Evolutionary conservation across 2,113 vertebrate genomes (phyloP), one percentile per base, ranked within the genome.

Genomic region (Budorcas taxicolor): DNA sequence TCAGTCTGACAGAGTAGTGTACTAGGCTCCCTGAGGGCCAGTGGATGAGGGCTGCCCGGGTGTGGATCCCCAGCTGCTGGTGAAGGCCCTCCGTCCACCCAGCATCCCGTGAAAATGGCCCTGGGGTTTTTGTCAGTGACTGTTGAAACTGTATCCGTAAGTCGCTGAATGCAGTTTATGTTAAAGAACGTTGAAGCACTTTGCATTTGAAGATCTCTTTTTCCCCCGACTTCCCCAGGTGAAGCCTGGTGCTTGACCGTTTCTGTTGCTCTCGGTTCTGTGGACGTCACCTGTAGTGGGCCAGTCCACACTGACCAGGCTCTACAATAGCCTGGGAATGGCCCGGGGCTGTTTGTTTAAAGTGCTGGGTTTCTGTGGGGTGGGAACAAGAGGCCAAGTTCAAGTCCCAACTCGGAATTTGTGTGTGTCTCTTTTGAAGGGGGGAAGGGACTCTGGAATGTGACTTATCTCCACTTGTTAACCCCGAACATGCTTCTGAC

Each of bases 341-440:
- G 23, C 57, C 36, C 50, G 6, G 62, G 62, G 23, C 43, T 92
- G 2, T 55, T 83, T 27, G 55, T 60, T 93, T 43, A 55, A 88
- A 90, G 55, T 81, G n/a, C 43, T 94, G 8, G 33, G n/a, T 91
- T 60, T 85, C 87, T 96, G 62, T 88, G 94, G 96, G 87, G 60
- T 90, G 96, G 91, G 90, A 93, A 57, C 27, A 19, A 19, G 40
- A 94, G 96, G 91, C 97, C 89, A 91, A 87, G 96, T 96, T 96
- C 81, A 96, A 94, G 90, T 97, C 87, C 92, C 97, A 97, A 87
- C 94, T 98, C 83, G 1, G 94, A 97, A 97, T 98, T 57, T 97
- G 87, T 97, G 80, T 96, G 83, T 97, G 86, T 95, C 96, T 95
- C 94, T 98, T 96, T 97, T 93, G 53, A 96, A 96, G 90, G 67